Evolutionary conservation across 2,113 vertebrate species (phyloP).

Genomic region (Meriones unguiculatus): DNA sequence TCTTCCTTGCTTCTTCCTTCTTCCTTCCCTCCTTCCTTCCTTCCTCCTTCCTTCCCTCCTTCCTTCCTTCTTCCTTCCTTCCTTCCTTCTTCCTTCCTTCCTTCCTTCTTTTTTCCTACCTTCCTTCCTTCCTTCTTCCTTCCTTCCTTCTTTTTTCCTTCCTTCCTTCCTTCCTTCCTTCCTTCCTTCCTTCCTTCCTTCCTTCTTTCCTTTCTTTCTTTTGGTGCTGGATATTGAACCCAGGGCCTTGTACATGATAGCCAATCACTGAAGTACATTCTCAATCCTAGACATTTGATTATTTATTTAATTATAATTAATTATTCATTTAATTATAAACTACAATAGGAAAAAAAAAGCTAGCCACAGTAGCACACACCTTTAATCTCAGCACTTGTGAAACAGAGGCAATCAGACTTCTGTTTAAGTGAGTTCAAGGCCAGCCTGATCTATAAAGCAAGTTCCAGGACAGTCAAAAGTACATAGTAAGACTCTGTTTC

Average conservation of each 20-base stretch:
- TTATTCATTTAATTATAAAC: not conserved
- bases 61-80: accelerated
- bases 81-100: no score
- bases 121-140: no score
- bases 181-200: no score
- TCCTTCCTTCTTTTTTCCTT: no score
- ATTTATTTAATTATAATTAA: not conserved
- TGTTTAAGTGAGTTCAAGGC: not conserved
- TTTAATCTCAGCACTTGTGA: not conserved
- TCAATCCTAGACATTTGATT: not conserved
- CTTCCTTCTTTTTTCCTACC: no score
- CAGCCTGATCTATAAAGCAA: not conserved
- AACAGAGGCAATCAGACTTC: not conserved
- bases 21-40: accelerated
- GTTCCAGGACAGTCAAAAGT: not conserved
- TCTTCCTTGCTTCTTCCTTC: no score
- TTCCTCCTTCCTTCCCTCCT: accelerated
- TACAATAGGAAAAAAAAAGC: not conserved
- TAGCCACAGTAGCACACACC: not conserved
- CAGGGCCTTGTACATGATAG: not conserved
- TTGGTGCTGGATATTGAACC: not conserved
- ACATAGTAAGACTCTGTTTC: not conserved
- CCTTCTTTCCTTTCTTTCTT: not conserved
- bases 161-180: no score
- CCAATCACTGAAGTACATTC: not conserved